A percentile compares a stretch with the other conserved stretches of the same genome.
phyloP scores from a whole-genome alignment of 2,113 vertebrate genomes.

The Heterotis niloticus region DNA sequence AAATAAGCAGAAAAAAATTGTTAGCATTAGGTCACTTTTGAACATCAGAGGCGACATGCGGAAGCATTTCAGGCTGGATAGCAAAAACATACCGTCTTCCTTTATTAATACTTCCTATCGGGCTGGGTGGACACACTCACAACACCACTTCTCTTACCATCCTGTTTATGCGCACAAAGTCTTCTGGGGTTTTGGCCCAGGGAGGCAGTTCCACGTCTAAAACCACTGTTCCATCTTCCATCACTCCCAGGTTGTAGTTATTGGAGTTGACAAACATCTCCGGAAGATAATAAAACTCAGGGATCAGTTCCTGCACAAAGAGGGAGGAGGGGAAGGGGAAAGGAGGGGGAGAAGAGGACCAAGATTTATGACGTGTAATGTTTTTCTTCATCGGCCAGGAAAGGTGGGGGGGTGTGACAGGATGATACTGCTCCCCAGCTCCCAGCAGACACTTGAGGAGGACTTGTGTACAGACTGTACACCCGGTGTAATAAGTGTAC shows the following conservation, averaged over 20 bases:
- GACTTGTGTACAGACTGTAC: neutral
- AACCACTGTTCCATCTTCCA: constrained; percentile 90
- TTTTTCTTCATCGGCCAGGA: neutral
- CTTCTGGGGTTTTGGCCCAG: constrained; percentile 95
- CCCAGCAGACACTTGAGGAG: too few species aligned
- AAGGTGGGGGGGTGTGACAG: neutral
- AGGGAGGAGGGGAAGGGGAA: neutral
- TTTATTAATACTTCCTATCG: constrained; percentile 48
- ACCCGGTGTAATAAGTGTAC: too few species aligned
- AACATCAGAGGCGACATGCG: constrained; percentile 8
- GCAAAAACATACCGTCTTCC: constrained; percentile 60
- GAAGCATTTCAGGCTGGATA: constrained; percentile 48
- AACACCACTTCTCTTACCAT: constrained; percentile 73
- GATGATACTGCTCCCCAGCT: neutral
- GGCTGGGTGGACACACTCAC: constrained; percentile 36
- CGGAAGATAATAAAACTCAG: constrained; percentile 98
- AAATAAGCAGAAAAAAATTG: too few species aligned
- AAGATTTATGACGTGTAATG: neutral
- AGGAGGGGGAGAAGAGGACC: neutral
- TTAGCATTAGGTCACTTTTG: too few species aligned
- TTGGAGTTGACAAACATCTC: constrained; percentile 98
- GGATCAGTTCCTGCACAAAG: constrained; percentile 85
- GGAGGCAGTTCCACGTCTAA: constrained; percentile 96
- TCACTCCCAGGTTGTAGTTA: constrained; percentile 93
- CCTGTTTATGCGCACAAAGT: constrained; percentile 94